Evolutionary conservation across 2,113 vertebrate species (phyloP), one percentile per base, ranked within the genome.

Genomic region (Picathartes gymnocephalus): DNA sequence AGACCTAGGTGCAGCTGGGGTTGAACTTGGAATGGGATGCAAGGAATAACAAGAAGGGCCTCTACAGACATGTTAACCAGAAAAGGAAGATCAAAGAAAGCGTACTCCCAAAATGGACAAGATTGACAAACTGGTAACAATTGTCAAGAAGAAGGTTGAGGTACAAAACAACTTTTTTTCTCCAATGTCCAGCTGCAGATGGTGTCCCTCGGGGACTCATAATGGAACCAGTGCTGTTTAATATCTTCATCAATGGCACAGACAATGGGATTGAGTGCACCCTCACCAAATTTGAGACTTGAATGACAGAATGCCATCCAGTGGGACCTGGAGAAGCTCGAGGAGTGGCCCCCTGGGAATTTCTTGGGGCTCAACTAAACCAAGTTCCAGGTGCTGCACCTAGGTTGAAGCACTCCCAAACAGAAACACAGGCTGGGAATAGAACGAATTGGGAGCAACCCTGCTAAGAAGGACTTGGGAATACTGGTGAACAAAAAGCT

Each of bases 71-170:
- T 7, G 10, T 23, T 33, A 50, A 33, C 19, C 44, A 66, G 33
- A 57, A 73, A 66, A 73, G 28, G 27, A 66, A 74, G 28, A 27
- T 33, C 15, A 39, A 58, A 73, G 58, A 73, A 51, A 66, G 23
- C 1, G 0, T 11, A 28, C 5, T 5, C 23, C 10, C 17, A 27
- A 27, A 6, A 51, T 25, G 16, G 30, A 37, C 33, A 66, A 45
- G 60, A 28, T 15, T 44, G 39, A 39, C 33, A 66, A 73, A 39
- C 23, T 12, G 13, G 13, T 51, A 81, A 45, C 10, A 39, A 39
- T n/a, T 33, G 28, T 17, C 27, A 39, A 66, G 42, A 27, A 39
- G 30, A 70, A 87, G 56, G 16, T 1, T 39, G 44, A 72, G 14
- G 25, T 56, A 48, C 31, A 72, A 30, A 72, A 5, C 17, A 79